These are phyloP conservation scores for Uromys caudimaculatus DNA, from an alignment of 2,797 vertebrate genomes.

Conservation along the genomic window DNA sequence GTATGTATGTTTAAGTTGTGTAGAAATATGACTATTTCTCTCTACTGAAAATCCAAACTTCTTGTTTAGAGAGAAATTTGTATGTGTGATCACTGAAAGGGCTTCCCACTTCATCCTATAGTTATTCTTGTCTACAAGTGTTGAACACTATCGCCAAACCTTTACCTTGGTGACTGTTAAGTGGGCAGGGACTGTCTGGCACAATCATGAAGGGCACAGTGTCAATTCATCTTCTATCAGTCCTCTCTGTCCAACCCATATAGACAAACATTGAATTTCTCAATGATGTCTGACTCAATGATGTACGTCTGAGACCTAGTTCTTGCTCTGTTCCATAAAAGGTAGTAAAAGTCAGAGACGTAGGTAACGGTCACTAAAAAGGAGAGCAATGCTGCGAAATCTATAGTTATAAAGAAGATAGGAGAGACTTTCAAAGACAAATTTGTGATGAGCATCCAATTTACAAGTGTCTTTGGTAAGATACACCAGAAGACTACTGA, in stretches of 20 bases:
- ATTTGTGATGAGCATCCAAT: slow-evolving; percentile 55
- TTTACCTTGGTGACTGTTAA: not conserved
- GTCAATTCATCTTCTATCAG: not conserved
- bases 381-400: not conserved
- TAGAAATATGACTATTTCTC: slow-evolving; percentile 3
- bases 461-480: slow-evolving; percentile 55
- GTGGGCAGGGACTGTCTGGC: not conserved
- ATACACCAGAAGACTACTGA: not conserved
- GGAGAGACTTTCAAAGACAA: slow-evolving; percentile 41
- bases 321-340: slow-evolving; percentile 16
- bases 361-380: not conserved
- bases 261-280: not conserved
- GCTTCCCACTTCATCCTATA: not conserved
- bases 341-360: not conserved
- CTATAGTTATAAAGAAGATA: not conserved
- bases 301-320: too few relatives aligned
- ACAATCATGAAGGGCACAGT: not conserved
- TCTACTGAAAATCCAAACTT: not conserved
- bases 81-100: not conserved
- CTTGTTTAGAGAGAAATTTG: not conserved
- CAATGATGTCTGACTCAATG: not conserved
- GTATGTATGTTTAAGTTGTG: slow-evolving; percentile 7
- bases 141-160: not conserved
- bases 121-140: not conserved
- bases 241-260: not conserved